A percentile compares a stretch with the other conserved stretches of the same genome.
Evolutionary conservation across 2,888 invertebrate species (phyloP).

Genomic region (Synanthedon myopaeformis): DNA sequence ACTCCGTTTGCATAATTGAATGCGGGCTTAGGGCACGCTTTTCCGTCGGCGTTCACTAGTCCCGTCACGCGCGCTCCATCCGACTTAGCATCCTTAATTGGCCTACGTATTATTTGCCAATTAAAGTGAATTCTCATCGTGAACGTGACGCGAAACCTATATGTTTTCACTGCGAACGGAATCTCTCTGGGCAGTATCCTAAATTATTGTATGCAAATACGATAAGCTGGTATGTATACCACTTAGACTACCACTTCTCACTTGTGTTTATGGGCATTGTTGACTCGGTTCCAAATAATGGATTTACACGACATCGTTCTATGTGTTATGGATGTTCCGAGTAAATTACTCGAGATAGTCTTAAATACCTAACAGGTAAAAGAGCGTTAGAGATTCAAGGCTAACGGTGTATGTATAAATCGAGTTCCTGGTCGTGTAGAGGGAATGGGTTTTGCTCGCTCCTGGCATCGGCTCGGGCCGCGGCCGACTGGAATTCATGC

Average conservation of each 20-base stretch:
- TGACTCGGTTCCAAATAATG: slow-evolving; percentile 26
- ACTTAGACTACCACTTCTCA: slow-evolving; percentile 13
- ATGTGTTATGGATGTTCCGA: too few species aligned
- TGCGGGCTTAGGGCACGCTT: slow-evolving; percentile 33
- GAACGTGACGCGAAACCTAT: slow-evolving; percentile 64
- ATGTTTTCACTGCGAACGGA: slow-evolving; percentile 42
- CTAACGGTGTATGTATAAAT: slow-evolving; percentile 37
- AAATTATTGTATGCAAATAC: slow-evolving; percentile 41
- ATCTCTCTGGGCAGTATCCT: slow-evolving; percentile 28
- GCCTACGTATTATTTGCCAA: slow-evolving; percentile 71
- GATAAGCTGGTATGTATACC: slow-evolving; percentile 9
- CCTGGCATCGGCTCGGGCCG: slow-evolving; percentile 21
- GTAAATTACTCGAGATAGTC: too few species aligned
- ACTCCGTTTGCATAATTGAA: slow-evolving; percentile 67
- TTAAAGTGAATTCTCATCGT: slow-evolving; percentile 69
- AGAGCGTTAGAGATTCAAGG: slow-evolving; percentile 43
- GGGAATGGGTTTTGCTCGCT: slow-evolving; percentile 53
- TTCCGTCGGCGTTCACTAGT: slow-evolving; percentile 21
- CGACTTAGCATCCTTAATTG: slow-evolving; percentile 70
- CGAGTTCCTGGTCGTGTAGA: slow-evolving; percentile 40
- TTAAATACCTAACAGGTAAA: not conserved
- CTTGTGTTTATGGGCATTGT: slow-evolving; percentile 18
- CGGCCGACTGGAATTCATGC: slow-evolving; percentile 61
- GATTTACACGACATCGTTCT: slow-evolving; percentile 7
- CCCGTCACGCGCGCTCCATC: slow-evolving; percentile 63